Base-by-base conservation (phyloP, 2,888 invertebrate species). In the Drosophila mayaguana region DNA sequence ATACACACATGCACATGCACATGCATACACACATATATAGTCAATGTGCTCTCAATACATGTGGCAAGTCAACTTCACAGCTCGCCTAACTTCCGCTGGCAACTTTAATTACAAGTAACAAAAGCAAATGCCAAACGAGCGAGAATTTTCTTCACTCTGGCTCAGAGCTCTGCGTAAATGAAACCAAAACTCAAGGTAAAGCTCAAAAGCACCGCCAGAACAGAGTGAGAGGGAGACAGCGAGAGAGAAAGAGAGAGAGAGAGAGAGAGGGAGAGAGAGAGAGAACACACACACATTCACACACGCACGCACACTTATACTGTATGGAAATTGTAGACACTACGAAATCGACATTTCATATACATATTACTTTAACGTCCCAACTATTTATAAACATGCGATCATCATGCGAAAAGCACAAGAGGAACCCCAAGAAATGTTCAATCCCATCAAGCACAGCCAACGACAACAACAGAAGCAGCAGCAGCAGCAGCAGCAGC, bases 321-420 rank as follows among this genome's bases (percentile, higher is more conserved):
- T 57, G 61, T 71, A 74, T 77, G 81, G 74, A 81, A 78, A 80
- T 75, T 75, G 79, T 81, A 81, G 79, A 78, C 75, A 76, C 77
- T 79, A 73, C 76, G 72, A 87, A 89, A 79, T 84, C 84, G 89
- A 87, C 81, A 81, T 87, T 86, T 87, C 69, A 71, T 80, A 80
- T 73, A 78, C 74, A 70, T 67, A 78, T 78, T 79, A 74, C 78
- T 78, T 83, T 81, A 77, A 69, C 67, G 75, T 72, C 50, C 67
- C 73, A 71, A 88, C 84, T 88, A 85, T 89, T 85, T 85, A 87
- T 89, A 85, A 89, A 75, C 84, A 85, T 85, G 89, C 88, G 84
- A 89, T 89, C 84, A 84, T 81, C 87, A 70, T 53, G 77, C 65
- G 77, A 68, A 77, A 63, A 56, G 40, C 55, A 56, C 18, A 46